Percentiles rank a stretch among this genome's conserved stretches.
phyloP scores from a whole-genome alignment of 2,113 vertebrate species.

The Thamnophis sirtalis region DNA sequence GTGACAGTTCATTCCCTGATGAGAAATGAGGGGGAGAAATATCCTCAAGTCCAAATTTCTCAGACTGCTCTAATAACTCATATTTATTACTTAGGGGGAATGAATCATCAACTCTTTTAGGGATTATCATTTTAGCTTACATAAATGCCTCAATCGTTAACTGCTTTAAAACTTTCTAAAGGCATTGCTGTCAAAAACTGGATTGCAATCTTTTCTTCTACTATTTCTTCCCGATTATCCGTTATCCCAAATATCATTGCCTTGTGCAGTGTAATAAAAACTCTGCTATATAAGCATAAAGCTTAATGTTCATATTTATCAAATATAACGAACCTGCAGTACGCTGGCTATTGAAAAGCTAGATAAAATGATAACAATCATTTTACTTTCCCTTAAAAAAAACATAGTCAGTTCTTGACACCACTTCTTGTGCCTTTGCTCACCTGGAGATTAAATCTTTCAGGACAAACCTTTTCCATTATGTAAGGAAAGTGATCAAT shows the following conservation, averaged over 20 bases:
- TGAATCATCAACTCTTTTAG: not conserved
- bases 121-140: not conserved
- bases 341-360: not conserved
- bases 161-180: not conserved
- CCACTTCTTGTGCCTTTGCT: not conserved
- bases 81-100: not conserved
- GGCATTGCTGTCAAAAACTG: not conserved
- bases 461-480: not conserved
- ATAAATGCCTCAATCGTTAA: not conserved
- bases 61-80: not conserved
- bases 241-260: not conserved
- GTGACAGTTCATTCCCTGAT: not conserved
- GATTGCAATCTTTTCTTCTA: not conserved
- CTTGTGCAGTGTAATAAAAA: not conserved
- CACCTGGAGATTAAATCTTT: not conserved
- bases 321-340: not conserved
- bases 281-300: not conserved
- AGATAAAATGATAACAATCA: not conserved
- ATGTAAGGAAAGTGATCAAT: not conserved
- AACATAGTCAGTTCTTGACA: not conserved
- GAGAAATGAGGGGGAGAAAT: not conserved
- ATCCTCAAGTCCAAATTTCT: not conserved
- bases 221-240: not conserved
- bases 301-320: not conserved
- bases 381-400: not conserved